Conservation (phyloP, 2,888 invertebrate species). For the Tanytarsus gracilentus region DNA sequence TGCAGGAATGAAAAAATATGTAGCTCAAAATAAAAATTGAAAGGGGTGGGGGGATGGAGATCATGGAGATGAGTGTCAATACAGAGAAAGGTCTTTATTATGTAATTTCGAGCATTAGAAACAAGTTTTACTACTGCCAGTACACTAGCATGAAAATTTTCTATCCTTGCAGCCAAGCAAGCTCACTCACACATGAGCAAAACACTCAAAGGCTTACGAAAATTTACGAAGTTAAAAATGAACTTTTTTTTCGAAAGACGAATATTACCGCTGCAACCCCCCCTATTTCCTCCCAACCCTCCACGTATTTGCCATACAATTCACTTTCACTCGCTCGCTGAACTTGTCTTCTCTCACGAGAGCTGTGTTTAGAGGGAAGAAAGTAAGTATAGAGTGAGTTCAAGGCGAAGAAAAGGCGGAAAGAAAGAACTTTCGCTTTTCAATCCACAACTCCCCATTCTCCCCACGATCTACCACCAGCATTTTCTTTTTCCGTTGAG, state of each 20-base stretch:
- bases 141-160: not conserved
- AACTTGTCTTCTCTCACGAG: not conserved
- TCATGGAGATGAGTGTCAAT: too few relatives aligned
- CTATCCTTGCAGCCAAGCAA: too few relatives aligned
- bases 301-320: not conserved
- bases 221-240: slow-evolving; percentile 19
- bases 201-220: slow-evolving; percentile 7
- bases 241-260: slow-evolving; percentile 23
- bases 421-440: slow-evolving; percentile 25
- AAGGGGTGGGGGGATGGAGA: too few relatives aligned
- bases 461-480: too few relatives aligned
- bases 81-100: slow-evolving; percentile 3
- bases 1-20: too few relatives aligned
- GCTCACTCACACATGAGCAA: not conserved
- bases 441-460: not conserved
- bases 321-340: slow-evolving; percentile 26
- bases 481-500: slow-evolving; percentile 15
- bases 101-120: slow-evolving; percentile 7
- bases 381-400: slow-evolving; percentile 4
- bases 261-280: not conserved
- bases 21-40: too few relatives aligned
- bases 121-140: not conserved
- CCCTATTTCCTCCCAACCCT: not conserved
- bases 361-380: not conserved
- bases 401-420: slow-evolving; percentile 12